Conservation (phyloP, 2,113 vertebrate species). For the Balaeniceps rex region DNA sequence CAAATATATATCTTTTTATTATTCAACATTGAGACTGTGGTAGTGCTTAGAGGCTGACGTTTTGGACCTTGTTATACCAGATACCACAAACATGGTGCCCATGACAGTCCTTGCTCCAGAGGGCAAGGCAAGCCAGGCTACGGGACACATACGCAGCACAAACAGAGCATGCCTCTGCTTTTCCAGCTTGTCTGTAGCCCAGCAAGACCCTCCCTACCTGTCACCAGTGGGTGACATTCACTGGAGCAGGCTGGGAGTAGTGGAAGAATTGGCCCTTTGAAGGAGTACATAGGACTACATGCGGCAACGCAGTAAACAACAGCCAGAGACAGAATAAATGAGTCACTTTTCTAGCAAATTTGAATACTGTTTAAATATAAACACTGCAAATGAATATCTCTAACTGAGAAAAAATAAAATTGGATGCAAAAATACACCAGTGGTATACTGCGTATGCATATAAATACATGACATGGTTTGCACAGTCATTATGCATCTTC, state of each 20-base stretch:
- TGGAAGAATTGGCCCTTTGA: neutral
- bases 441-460: neutral
- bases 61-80: neutral
- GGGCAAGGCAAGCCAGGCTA: neutral
- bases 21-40: neutral
- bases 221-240: neutral
- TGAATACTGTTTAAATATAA: constrained; percentile 54
- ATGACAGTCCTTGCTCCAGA: neutral
- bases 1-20: neutral
- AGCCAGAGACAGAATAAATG: neutral
- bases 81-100: neutral
- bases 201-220: neutral
- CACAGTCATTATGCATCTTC: neutral
- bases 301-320: neutral
- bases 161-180: neutral
- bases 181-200: neutral
- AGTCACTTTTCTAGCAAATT: neutral
- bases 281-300: neutral
- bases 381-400: constrained; percentile 19
- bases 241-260: neutral
- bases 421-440: constrained; percentile 33
- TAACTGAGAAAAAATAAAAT: constrained; percentile 35
- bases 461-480: neutral
- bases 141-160: neutral
- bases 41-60: neutral